Evolutionary conservation across 2,888 invertebrate species (phyloP).

Genomic region (Eurytoma adleriae): DNA sequence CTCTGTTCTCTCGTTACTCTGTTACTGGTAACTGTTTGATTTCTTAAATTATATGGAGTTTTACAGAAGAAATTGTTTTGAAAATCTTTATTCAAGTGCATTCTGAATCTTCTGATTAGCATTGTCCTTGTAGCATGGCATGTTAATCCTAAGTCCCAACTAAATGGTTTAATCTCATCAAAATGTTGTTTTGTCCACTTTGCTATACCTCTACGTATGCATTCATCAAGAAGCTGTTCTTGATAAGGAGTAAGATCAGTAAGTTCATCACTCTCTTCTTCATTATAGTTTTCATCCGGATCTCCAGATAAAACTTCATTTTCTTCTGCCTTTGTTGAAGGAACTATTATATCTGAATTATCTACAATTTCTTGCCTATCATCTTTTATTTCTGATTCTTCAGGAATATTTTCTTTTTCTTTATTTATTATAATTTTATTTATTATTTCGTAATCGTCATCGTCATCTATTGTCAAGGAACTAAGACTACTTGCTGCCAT

Average conservation of each 20-base stretch:
- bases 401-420: conserved; percentile 29
- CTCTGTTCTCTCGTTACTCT: not conserved
- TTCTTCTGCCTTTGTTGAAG: conserved; percentile 32
- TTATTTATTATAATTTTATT: conserved; percentile 47
- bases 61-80: conserved; percentile 14
- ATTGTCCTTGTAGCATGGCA: conserved; percentile 46
- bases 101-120: conserved; percentile 34
- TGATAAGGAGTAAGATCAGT: conserved; percentile 73
- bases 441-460: conserved; percentile 67
- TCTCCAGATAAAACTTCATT: not conserved
- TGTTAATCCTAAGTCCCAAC: conserved; percentile 51
- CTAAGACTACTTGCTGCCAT: conserved; percentile 91
- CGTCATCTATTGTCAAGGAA: conserved; percentile 90
- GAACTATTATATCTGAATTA: not conserved
- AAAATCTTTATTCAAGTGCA: conserved; percentile 9
- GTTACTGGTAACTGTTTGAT: conserved; percentile 11
- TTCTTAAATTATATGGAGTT: not conserved
- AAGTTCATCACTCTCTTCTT: conserved; percentile 75
- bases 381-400: conserved; percentile 25
- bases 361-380: conserved; percentile 17
- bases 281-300: conserved; percentile 24
- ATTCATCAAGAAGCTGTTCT: conserved; percentile 81
- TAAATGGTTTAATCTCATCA: conserved; percentile 50
- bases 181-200: conserved; percentile 69
- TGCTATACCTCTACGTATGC: conserved; percentile 82